A percentile compares a stretch with the other conserved stretches of the same genome.
phyloP scores from a whole-genome alignment of 37 sponge, comb jelly and placozoan genomes.

The Spongilla lacustris region DNA sequence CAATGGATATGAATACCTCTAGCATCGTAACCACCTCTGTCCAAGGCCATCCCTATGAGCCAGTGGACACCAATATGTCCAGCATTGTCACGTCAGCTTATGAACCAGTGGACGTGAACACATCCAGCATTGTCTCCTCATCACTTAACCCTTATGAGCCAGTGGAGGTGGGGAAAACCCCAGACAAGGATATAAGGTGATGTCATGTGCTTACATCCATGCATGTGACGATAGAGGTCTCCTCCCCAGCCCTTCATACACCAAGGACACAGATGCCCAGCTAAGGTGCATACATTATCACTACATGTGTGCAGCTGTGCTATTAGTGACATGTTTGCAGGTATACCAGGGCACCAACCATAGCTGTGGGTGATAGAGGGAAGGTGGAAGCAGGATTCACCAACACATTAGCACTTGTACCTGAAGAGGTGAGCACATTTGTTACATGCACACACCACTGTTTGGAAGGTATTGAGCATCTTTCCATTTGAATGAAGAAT shows the following conservation, averaged over 20 bases:
- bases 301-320: background rate
- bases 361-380: background rate
- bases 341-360: background rate
- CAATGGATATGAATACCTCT: too few species aligned
- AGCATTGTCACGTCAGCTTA: too few species aligned
- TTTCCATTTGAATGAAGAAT: too few species aligned
- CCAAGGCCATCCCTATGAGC: too few species aligned
- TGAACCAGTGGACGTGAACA: background rate
- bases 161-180: background rate
- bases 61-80: too few species aligned
- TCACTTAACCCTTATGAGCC: background rate
- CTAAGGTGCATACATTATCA: background rate
- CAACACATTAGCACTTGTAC: background rate
- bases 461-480: too few species aligned
- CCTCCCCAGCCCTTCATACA: background rate
- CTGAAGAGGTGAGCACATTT: background rate
- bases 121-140: background rate
- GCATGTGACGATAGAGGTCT: background rate
- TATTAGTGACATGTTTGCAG: background rate
- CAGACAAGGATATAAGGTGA: background rate
- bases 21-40: too few species aligned
- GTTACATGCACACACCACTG: too few species aligned
- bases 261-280: background rate
- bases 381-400: background rate
- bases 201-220: background rate